Evolutionary conservation across 2,888 invertebrate genomes (phyloP).

Genomic region (Rotaria macrura): DNA sequence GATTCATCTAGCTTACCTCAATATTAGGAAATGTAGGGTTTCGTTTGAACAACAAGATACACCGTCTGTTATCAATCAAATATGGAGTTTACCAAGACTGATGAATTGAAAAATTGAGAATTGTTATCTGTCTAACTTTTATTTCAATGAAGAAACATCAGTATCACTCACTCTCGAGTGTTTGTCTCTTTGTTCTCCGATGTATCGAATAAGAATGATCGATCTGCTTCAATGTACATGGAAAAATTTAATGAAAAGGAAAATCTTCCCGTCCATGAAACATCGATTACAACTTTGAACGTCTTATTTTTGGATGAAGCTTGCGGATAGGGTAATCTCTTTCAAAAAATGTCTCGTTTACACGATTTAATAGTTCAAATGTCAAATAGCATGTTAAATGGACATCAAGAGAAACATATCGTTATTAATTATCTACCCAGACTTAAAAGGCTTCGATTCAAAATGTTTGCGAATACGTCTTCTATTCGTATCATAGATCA

Average conservation of each 20-base stretch:
- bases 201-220: background rate
- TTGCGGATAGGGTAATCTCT: background rate
- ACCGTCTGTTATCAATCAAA: background rate
- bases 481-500: background rate
- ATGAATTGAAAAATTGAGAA: background rate
- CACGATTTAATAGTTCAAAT: background rate
- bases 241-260: background rate
- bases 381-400: background rate
- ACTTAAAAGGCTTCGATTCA: background rate
- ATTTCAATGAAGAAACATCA: background rate
- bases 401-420: background rate
- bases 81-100: background rate
- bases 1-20: background rate
- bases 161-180: background rate
- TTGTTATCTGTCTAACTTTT: background rate
- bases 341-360: background rate
- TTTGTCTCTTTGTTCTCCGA: background rate
- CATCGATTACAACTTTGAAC: background rate
- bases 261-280: background rate
- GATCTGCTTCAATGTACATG: background rate
- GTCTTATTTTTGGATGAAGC: background rate
- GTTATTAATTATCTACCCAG: background rate
- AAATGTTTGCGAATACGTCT: background rate
- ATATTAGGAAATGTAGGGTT: background rate
- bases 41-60: background rate